Conservation (phyloP, 1,140 invertebrate species). For the Archivesica marissinica region DNA sequence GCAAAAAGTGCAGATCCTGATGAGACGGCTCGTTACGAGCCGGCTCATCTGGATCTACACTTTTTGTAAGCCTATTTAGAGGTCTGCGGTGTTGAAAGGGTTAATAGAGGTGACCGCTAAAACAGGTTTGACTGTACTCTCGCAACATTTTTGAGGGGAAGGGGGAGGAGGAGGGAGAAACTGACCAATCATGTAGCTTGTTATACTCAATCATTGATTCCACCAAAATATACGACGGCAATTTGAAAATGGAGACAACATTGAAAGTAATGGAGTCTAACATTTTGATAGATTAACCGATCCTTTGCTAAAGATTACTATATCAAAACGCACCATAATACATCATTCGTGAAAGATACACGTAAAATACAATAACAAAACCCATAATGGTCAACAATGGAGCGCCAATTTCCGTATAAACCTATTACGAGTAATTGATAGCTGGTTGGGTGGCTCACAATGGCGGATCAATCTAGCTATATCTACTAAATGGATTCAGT, state of each 20-base stretch:
- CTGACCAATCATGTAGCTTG: not conserved
- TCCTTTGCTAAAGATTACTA: constrained; percentile 31
- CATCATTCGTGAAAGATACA: constrained; percentile 38
- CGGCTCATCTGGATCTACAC: too few relatives aligned
- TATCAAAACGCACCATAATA: constrained; percentile 43
- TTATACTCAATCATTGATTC: not conserved
- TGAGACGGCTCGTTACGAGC: too few relatives aligned
- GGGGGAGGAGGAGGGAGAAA: too few relatives aligned
- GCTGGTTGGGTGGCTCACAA: constrained; percentile 19
- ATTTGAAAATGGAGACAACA: constrained; percentile 3
- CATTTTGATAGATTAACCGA: constrained; percentile 41
- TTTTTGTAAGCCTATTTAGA: too few relatives aligned
- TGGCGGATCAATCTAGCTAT: constrained; percentile 11
- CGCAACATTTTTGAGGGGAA: too few relatives aligned
- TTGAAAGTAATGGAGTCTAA: not conserved
- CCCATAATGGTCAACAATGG: constrained; percentile 58
- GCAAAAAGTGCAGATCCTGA: too few relatives aligned
- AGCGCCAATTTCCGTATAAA: constrained; percentile 49
- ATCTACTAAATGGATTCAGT: constrained; percentile 51
- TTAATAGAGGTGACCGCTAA: too few relatives aligned
- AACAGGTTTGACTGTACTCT: too few relatives aligned
- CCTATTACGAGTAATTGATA: constrained; percentile 58
- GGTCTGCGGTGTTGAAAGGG: too few relatives aligned
- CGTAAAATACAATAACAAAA: constrained; percentile 31
- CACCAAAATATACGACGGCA: not conserved